Evolutionary conservation across 2,113 vertebrate species (phyloP).

Genomic region (Rhinopomastus cyanomelas): DNA sequence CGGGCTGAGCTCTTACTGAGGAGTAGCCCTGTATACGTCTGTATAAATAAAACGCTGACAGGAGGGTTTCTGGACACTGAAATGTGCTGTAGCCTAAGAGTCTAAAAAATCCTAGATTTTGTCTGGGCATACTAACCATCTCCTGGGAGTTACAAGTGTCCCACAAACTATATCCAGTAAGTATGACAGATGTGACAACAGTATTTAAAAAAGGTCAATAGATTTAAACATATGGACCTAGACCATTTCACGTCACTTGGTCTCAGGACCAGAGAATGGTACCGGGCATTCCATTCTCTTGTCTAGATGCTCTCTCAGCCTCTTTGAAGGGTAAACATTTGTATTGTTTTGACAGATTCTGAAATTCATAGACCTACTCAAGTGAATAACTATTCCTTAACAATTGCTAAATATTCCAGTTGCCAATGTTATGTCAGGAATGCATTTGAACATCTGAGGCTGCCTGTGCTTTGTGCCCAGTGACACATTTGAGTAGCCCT

Average conservation of each 20-base stretch:
- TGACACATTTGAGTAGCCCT: conserved; percentile 1
- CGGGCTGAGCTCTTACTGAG: neutral
- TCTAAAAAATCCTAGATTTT: neutral
- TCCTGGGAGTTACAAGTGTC: neutral
- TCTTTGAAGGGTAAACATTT: neutral
- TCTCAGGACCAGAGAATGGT: neutral
- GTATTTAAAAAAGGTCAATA: neutral
- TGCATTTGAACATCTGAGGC: conserved; percentile 3
- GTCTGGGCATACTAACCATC: neutral
- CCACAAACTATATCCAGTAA: neutral
- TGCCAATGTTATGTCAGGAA: conserved; percentile 25
- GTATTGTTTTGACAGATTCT: neutral
- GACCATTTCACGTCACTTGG: neutral
- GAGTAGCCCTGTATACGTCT: neutral
- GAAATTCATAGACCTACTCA: neutral
- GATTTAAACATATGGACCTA: neutral
- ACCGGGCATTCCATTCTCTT: neutral
- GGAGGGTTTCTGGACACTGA: neutral
- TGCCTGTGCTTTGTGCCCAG: neutral
- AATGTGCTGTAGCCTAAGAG: neutral
- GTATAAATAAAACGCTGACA: neutral
- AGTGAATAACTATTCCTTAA: neutral
- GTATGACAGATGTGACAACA: neutral
- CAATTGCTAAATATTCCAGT: neutral
- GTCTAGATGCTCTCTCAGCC: neutral